Conservation (phyloP, 1,140 invertebrate species). For the Geopemphigus sp. region DNA sequence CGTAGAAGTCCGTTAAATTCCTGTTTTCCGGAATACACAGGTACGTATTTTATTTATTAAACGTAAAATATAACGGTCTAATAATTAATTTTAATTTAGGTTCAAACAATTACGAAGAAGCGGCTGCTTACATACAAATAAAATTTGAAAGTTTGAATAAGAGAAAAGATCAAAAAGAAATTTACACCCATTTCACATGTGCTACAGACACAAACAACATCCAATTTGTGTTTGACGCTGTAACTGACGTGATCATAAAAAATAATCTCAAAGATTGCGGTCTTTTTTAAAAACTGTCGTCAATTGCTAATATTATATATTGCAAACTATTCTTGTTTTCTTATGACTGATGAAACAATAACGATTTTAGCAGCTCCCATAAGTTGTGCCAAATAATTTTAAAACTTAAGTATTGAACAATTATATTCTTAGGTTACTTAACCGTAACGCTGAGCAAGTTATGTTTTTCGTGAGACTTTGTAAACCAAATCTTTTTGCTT, state of each 20-base stretch:
- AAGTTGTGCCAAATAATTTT: slow-evolving; percentile 32
- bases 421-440: background rate
- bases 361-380: slow-evolving; percentile 2
- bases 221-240: slow-evolving; percentile 87
- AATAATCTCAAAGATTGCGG: slow-evolving; percentile 92
- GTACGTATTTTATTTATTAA: slow-evolving; percentile 56
- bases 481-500: background rate
- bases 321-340: slow-evolving; percentile 13
- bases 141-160: slow-evolving; percentile 88
- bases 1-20: slow-evolving; percentile 86
- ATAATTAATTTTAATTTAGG: slow-evolving; percentile 59
- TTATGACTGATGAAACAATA: slow-evolving; percentile 32
- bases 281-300: slow-evolving; percentile 62
- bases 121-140: slow-evolving; percentile 81
- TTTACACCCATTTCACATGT: slow-evolving; percentile 90
- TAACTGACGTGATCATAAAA: slow-evolving; percentile 90
- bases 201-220: slow-evolving; percentile 90
- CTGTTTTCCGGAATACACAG: slow-evolving; percentile 91
- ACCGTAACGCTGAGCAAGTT: background rate
- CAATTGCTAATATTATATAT: background rate
- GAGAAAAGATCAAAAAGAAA: slow-evolving; percentile 82
- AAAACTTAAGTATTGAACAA: background rate
- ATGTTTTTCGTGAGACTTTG: slow-evolving; percentile 13
- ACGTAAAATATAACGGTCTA: background rate
- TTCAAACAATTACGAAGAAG: slow-evolving; percentile 80